Base-by-base conservation (phyloP, 2,113 vertebrate genomes). In the Odontesthes bonariensis region DNA sequence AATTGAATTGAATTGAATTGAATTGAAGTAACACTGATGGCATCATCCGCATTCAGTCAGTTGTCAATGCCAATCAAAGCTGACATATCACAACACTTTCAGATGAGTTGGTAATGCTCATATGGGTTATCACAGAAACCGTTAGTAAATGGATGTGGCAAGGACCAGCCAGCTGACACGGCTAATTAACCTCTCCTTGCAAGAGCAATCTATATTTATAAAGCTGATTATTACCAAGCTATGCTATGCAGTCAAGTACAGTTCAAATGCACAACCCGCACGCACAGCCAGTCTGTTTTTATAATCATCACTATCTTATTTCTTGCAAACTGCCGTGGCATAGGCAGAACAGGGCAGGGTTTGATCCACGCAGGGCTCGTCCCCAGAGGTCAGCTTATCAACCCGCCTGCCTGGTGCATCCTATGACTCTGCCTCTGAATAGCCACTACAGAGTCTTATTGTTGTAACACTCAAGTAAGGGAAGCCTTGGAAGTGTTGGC, bases 321-420 rank as follows among this genome's bases (percentile, higher is more conserved):
- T 61, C 72, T 49, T 60, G n/a, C 62, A 38, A 12, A 60, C 20
- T 76, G 49, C 31, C 3, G 17, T 68, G 61, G 16, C 33, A 31
- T 40, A 38, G 35, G 46, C 33, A 31, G 63, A 22, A 27, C 16
- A 44, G 63, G 23, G 56, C 17, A 23, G 53, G 46, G 40, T 32
- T 46, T 13, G 69, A 47, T 47, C 69, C 9, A 2, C 33, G 8
- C 52, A 22, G 62, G 27, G 52, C 61, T 8, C 13, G 5, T 71
- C 73, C 79, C 82, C 20, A 38, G 75, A 60, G 80, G 22, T 79
- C 46, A 4, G 35, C 83, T 91, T 86, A 90, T 88, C 88, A 69
- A 79, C 63, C 19, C 67, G 75, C 38, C 58, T 53, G 19, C 77
- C 73, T 54, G 69, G 55, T 80, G 66, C 74, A 86, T 89, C 82